Evolutionary conservation across 2,888 invertebrate genomes (phyloP), one percentile per base, ranked within the genome.

Genomic region (Epinotia brunnichana): DNA sequence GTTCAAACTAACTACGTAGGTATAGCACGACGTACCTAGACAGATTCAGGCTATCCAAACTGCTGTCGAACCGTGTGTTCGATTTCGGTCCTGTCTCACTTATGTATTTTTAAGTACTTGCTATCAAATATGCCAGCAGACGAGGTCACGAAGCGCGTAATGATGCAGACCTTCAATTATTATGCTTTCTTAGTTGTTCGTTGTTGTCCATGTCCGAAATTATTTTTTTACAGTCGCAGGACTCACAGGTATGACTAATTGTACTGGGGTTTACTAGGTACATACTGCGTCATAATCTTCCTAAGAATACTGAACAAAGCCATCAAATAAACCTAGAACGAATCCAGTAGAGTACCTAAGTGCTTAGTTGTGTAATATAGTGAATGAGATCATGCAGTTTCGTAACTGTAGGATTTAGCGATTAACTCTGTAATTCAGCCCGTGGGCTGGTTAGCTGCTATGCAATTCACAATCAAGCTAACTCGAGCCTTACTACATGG

Each of bases 41-140:
- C 72, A 72, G 61, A 72, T 72, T 72, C 67, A 72, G 72, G 72
- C 67, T 72, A 72, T 72, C 62, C 72, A 72, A 72, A 68, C 72
- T 62, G 39, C 24, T 64, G 41, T 29, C 59, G 51, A 57, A 57
- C 41, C 57, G 13, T 48, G 29, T 67, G 10, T 57, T 19, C 56
- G 57, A 57, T 64, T 56, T 64, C 11, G 21, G 48, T 72, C 54
- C n/a, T 7, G 48, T n/a, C 48, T 48, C 41, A 54, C 19, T 61
- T 56, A 61, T 44, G 21, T 56, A 61, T 61, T 54, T 70, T 66
- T 60, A 17, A 64, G 24, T 29, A 10, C n/a, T 61, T 54, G n/a
- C 19, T 48, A 56, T 62, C 13, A 53, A 64, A 15, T 21, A 54
- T 44, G 54, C 54, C 44, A 17, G 21, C 44, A 17, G 21, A 48